Conservation (phyloP, 1,140 invertebrate genomes). For the Latrodectus geometricus region DNA sequence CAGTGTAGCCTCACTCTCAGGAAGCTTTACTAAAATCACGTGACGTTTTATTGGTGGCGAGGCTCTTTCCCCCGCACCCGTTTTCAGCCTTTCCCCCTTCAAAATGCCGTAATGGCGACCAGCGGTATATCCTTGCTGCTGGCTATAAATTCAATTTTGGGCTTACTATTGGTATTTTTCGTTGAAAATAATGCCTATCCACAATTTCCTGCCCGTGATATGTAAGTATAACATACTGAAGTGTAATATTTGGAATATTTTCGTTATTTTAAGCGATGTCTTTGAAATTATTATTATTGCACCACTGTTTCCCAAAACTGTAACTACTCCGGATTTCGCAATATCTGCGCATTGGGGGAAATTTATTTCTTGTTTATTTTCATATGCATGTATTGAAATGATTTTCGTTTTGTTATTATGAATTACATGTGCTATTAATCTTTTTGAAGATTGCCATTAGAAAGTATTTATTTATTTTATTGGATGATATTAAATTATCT, state of each 20-base stretch:
- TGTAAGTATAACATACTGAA: slow-evolving; percentile 11
- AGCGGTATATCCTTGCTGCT: slow-evolving; percentile 35
- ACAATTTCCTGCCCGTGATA: slow-evolving; percentile 48
- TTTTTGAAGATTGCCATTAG: too few species aligned
- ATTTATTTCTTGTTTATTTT: slow-evolving; percentile 32
- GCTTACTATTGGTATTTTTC: slow-evolving; percentile 36
- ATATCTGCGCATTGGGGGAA: slow-evolving; percentile 52
- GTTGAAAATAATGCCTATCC: slow-evolving; percentile 23
- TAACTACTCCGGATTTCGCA: slow-evolving; percentile 32
- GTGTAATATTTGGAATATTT: background rate
- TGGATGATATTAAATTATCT: too few species aligned
- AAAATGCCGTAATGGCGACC: slow-evolving; percentile 58
- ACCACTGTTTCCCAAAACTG: background rate
- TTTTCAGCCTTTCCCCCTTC: slow-evolving; percentile 16
- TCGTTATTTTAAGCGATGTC: background rate
- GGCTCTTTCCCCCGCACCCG: slow-evolving; percentile 8
- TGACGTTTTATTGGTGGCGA: slow-evolving; percentile 39
- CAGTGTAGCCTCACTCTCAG: slow-evolving; percentile 42
- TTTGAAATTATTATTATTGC: background rate
- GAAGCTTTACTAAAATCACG: slow-evolving; percentile 17
- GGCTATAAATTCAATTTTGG: slow-evolving; percentile 36
- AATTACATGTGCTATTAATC: too few species aligned
- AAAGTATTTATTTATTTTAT: too few species aligned
- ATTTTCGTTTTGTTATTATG: too few species aligned
- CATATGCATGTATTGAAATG: background rate